phyloP scores from a whole-genome alignment of 2,888 invertebrate species.

The Phasia obesa region DNA sequence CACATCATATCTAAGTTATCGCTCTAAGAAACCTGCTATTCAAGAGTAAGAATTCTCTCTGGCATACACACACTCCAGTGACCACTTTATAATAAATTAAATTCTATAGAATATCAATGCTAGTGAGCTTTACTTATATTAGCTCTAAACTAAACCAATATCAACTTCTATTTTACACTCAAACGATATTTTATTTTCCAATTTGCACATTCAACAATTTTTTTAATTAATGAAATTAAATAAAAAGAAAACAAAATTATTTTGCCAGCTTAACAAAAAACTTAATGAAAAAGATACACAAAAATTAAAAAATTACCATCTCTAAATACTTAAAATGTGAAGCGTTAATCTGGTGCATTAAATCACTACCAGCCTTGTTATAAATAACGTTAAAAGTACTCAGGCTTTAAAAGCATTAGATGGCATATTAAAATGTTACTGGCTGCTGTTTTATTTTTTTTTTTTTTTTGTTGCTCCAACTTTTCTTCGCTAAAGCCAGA shows the following conservation, averaged over 20 bases:
- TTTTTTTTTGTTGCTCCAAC: constrained; percentile 16
- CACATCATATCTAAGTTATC: too few species aligned
- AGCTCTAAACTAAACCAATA: too few species aligned
- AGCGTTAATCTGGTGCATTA: constrained; percentile 70
- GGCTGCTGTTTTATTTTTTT: constrained; percentile 22
- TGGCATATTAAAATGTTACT: constrained; percentile 35
- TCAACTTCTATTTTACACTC: too few species aligned
- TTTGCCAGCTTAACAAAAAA: constrained; percentile 29
- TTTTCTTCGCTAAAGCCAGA: constrained; percentile 10
- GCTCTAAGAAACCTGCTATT: too few species aligned
- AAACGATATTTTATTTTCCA: too few species aligned
- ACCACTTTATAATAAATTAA: too few species aligned
- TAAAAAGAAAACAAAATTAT: constrained; percentile 23
- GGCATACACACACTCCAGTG: too few species aligned
- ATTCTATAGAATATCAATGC: too few species aligned
- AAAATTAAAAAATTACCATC: constrained; percentile 51
- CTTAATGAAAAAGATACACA: background rate
- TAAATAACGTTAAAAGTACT: constrained; percentile 62
- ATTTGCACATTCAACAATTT: constrained; percentile 63
- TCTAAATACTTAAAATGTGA: constrained; percentile 61
- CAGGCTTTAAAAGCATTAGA: constrained; percentile 44
- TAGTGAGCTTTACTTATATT: too few species aligned
- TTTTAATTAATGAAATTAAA: constrained; percentile 64
- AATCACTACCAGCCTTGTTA: constrained; percentile 69
- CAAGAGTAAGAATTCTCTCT: too few species aligned